Evolutionary conservation across 2,113 vertebrate species (phyloP), one percentile per base, ranked within the genome.

Genomic region (Monarcha castaneiventris): DNA sequence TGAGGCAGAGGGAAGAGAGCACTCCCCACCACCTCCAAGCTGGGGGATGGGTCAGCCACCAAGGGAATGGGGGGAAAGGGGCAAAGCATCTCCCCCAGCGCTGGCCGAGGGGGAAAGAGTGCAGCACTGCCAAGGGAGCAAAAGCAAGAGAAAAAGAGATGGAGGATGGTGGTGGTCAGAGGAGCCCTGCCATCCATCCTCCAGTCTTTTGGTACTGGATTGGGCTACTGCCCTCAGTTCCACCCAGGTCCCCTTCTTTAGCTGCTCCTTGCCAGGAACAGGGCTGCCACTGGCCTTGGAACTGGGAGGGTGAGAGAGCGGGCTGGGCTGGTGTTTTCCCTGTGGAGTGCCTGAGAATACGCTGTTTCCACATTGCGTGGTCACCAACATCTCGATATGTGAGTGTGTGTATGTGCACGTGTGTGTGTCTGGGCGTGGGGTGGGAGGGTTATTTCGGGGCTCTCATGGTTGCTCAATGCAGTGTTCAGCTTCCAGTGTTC

Each of bases 401-500:
- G 71, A 29, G 61, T 12, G 73, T 35, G 75, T 51, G 76, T 67
- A 68, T 12, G 63, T 29, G 48, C 48, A 48, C 48, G 51, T 37
- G 67, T 27, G 67, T 73, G 58, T 79, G 44, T 64, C 32, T 43
- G 43, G 43, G 49, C 27, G 23, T 48, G 29, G 39, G 49, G 37
- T 27, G 88, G 90, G 79, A 26, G 90, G 82, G 81, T 56, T 75
- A 58, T 84, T 94, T 83, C 0, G 3, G 74, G 91, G 78, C 59
- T 90, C 58, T 94, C 75, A 72, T 84, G 75, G 88, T 94, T 84
- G 89, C 82, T 94, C 37, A 90, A 6, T 76, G 84, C 59, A 4
- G 52, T 97, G 91, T 96, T 85, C 67, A 94, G 94, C 94, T 97
- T 95, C 71, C 92, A 92, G 72, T 85, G 76, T 84, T 94, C 67